Base-by-base conservation (phyloP, 2,113 vertebrate genomes). In the Cavia porcellus region DNA sequence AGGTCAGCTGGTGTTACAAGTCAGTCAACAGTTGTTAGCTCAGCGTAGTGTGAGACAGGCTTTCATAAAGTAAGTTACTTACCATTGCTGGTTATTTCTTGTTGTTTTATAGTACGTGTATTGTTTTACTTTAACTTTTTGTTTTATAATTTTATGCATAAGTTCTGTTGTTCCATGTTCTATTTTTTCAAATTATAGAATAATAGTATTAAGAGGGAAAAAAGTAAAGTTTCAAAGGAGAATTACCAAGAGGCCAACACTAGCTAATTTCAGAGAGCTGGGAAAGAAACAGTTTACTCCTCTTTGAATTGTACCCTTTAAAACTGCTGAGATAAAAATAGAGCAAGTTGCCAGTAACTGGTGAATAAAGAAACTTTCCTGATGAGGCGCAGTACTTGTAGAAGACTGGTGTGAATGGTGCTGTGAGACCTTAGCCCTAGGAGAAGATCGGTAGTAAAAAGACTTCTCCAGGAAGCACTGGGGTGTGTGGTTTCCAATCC, bases 81-180 rank as follows among this genome's bases (percentile, higher is more conserved):
- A 25, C 7, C 28, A 59, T 32, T 82, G 57, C n/a, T 57, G 45
- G 68, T 72, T 32, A 15, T 70, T 82, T 70, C 38, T 45, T 81
- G 11, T 75, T 8, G 10, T 59, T 11, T 83, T 86, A 79, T 45
- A 64, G 85, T 79, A 7, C 25, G 5, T 3, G 1, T 32, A 17
- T 83, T 80, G 75, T 79, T 72, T 62, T 38, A 62, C 55, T 93
- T 81, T 66, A 19, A 20, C 45, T n/a, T 93, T 92, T 97, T 70
- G 87, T 68, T 79, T 57, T 85, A 9, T 85, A 32, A 42, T 93
- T n/a, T 28, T 38, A 24, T 72, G 59, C 28, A 25, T 89, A 20
- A 62, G 30, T 77, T 61, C 30, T 50, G 20, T 62, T 74, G 17
- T 74, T 74, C 35, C 62, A 66, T 25, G 30, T 88, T 57, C 30